These are phyloP conservation scores for Anthoscopus minutus DNA, from an alignment of 2,113 vertebrate genomes.

Conservation along the genomic window DNA sequence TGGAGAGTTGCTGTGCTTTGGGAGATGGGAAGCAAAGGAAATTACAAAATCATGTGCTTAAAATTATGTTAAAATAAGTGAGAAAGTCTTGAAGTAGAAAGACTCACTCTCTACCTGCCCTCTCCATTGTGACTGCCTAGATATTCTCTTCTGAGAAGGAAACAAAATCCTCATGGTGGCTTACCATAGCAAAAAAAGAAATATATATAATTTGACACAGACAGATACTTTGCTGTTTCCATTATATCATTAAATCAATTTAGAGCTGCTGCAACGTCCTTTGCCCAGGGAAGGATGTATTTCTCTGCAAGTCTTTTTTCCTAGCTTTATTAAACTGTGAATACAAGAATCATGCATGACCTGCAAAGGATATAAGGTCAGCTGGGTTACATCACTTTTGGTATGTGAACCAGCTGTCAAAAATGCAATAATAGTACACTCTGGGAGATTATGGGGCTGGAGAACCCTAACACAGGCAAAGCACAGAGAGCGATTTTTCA, in stretches of 20 bases:
- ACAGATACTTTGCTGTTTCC: neutral
- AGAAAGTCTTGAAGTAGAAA: neutral
- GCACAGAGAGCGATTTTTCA: slow-evolving; percentile 37
- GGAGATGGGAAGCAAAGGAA: neutral
- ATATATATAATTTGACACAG: neutral
- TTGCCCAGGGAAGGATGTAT: neutral
- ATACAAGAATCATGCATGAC: slow-evolving; percentile 54
- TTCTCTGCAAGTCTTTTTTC: neutral
- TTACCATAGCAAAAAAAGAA: neutral
- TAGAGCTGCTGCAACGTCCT: neutral
- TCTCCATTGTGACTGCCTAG: neutral
- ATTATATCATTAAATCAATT: neutral
- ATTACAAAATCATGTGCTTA: neutral
- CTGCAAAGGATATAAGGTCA: slow-evolving; percentile 39
- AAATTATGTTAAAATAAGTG: neutral
- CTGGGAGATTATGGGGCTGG: neutral
- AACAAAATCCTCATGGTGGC: neutral
- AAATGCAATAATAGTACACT: slow-evolving; percentile 40
- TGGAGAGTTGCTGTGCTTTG: neutral
- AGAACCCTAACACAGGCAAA: neutral
- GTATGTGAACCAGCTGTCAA: slow-evolving; percentile 60
- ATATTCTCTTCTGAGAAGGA: neutral
- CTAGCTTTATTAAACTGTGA: slow-evolving; percentile 49
- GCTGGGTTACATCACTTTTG: slow-evolving; percentile 46
- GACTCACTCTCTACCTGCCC: neutral